Evolutionary conservation across 2,888 invertebrate species (phyloP), one percentile per base, ranked within the genome.

Genomic region (Adelognathus sp.): DNA sequence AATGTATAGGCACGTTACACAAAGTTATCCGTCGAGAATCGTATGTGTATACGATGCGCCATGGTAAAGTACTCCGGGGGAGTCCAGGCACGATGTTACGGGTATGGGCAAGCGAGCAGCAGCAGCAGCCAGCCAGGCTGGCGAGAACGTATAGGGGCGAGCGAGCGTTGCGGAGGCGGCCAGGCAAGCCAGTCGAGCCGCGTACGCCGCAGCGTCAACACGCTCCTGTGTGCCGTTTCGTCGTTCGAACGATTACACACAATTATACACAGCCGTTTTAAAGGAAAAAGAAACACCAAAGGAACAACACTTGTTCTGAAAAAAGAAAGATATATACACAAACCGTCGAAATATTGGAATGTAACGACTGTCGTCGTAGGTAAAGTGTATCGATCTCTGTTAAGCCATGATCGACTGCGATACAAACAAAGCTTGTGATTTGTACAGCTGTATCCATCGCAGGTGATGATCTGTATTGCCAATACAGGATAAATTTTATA

Each of bases 161-260:
- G 81, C 82, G 81, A 85, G 84, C 83, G 82, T 83, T 83, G 85
- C 82, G 84, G 84, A 86, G 87, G 86, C 83, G 86, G 84, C 84
- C 83, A 82, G 83, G 81, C 83, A 56, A 83, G 83, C 79, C 86
- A 87, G 89, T 89, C 86, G 88, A 86, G 87, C 87, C 88, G 89
- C 88, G 87, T 86, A 86, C 87, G 86, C 83, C 87, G 86, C 84
- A 83, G 86, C 86, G 87, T 84, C 81, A 86, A 79, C 84, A 84
- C 81, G 81, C 81, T 60, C 14, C 6, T 29, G 69, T 31, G 44
- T 70, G 31, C 27, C 18, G 9, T 9, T 50, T 50, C 24, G 21
- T 50, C 50, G 50, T 24, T 50, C 11, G 21, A 50, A 11, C 39
- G 14, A 41, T 50, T 21, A 24, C 21, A n/a, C 50, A 50, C 50